Evolutionary conservation across 2,797 vertebrate species (phyloP).

Genomic region (Ctenopoma kingsleyae): DNA sequence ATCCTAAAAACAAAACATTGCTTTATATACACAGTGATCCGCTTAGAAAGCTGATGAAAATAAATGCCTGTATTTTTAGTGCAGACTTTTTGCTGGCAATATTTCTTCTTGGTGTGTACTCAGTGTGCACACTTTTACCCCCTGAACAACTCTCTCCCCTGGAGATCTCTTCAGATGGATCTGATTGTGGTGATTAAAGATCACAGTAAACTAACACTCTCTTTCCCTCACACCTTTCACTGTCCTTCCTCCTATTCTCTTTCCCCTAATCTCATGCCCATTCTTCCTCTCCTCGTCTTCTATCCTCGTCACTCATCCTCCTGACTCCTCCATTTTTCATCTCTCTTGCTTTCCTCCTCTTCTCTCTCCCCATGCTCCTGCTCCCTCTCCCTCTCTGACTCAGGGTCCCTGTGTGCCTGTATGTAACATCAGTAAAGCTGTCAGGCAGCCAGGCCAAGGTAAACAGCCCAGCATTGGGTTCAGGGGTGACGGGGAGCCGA

Average conservation of each 20-base stretch:
- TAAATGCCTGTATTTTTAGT: conserved; percentile 75
- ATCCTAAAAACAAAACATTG: conserved; percentile 75
- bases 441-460: conserved; percentile 96
- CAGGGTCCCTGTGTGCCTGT: conserved; percentile 93
- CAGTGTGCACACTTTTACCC: conserved; percentile 70
- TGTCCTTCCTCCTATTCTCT: conserved; percentile 50
- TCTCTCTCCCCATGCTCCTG: conserved; percentile 55
- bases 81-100: conserved; percentile 60
- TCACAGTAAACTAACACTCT: conserved; percentile 85
- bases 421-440: conserved; percentile 99
- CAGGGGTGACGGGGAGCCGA: conserved; percentile 96
- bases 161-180: conserved; percentile 77
- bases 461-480: conserved; percentile 97
- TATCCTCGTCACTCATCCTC: conserved; percentile 45
- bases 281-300: conserved; percentile 38
- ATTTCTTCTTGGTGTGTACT: conserved; percentile 72
- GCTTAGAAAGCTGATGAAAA: conserved; percentile 73
- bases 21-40: conserved; percentile 66
- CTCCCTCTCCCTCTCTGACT: conserved; percentile 78
- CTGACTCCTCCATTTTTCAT: conserved; percentile 54
- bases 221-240: conserved; percentile 58
- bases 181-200: conserved; percentile 90
- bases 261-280: conserved; percentile 62
- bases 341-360: conserved; percentile 50
- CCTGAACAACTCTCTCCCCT: conserved; percentile 61